A percentile compares a stretch with the other conserved stretches of the same genome.
Conservation (phyloP, 2,888 invertebrate species). For the Alsophila aescularia region DNA sequence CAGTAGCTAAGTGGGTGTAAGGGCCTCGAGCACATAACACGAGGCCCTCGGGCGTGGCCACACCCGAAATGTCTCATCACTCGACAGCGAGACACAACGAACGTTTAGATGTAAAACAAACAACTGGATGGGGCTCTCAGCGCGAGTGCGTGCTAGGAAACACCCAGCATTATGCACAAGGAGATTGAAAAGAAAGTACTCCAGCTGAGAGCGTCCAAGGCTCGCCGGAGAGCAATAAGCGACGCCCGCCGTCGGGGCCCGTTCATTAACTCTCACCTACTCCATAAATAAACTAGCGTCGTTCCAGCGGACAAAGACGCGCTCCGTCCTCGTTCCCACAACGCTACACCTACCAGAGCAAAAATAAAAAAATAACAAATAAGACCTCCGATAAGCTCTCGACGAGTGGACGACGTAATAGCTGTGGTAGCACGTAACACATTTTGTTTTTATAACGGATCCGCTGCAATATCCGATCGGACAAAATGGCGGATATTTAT, state of each 20-base stretch:
- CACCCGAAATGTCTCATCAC: slow-evolving; percentile 71
- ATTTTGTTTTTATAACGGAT: slow-evolving; percentile 69
- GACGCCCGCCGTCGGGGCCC: slow-evolving; percentile 71
- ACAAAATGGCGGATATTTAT: slow-evolving; percentile 66
- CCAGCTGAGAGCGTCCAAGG: slow-evolving; percentile 77
- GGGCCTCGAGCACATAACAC: slow-evolving; percentile 55
- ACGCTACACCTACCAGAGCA: slow-evolving; percentile 48
- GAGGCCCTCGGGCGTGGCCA: slow-evolving; percentile 61
- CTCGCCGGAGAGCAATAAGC: slow-evolving; percentile 77
- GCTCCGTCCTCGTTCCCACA: slow-evolving; percentile 57
- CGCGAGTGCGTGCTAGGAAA: slow-evolving; percentile 73
- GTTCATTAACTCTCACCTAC: slow-evolving; percentile 78
- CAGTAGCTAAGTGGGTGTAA: slow-evolving; percentile 67
- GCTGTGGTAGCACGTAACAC: slow-evolving; percentile 59
- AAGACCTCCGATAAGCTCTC: slow-evolving; percentile 54
- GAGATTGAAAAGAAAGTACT: slow-evolving; percentile 79
- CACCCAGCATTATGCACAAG: slow-evolving; percentile 79
- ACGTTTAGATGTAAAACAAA: slow-evolving; percentile 78
- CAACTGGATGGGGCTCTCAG: slow-evolving; percentile 72
- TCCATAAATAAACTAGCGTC: slow-evolving; percentile 67
- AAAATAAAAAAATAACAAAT: slow-evolving; percentile 65
- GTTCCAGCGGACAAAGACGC: slow-evolving; percentile 55
- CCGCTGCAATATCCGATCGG: slow-evolving; percentile 46
- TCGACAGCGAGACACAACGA: slow-evolving; percentile 58
- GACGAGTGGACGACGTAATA: slow-evolving; percentile 52